Base-by-base conservation (phyloP, 1,140 invertebrate genomes). In the Calephelis virginiensis region DNA sequence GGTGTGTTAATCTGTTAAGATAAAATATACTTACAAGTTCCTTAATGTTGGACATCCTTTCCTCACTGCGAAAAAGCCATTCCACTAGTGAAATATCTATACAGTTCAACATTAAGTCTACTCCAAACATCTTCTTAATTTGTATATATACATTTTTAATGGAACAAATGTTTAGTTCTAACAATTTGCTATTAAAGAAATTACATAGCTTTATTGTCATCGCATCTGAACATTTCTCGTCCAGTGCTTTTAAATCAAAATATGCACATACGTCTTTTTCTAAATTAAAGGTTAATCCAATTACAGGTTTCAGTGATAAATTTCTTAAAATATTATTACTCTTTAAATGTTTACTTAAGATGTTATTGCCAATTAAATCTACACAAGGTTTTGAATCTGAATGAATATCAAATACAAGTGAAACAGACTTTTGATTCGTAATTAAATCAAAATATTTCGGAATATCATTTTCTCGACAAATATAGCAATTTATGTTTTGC, bases 51-150 rank as follows among this genome's bases (percentile, higher is more conserved):
- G 79, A 71, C 17, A 76, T 67, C 49, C 79, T 85, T 56, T 86
- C 83, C 59, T 82, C 83, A 63, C 79, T 86, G 64, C 89, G 70
- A 48, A 86, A 73, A 13, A 91, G 71, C 88, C 88, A 91, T 72
- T 91, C 88, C 5, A 66, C 60, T 60, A 91, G 66, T 6, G 76
- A 75, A 28, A 89, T 63, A 72, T 89, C 86, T n/a, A 56, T 56
- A 61, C 73, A 81, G 9, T 62, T 53, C 10, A 63, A 61, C 28
- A 45, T 40, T 46, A 86, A 69, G 68, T 81, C 71, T 13, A 76
- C 66, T 50, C 50, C 70, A 11, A 87, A 65, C 74, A 72, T 83
- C 48, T 72, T 71, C 43, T 77, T 80, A 47, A 84, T 56, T 17
- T 78, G 46, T 10, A 67, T 48, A 66, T 53, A 74, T 77, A 62